Base-by-base conservation (phyloP, 1,140 invertebrate species). In the Scaptomyza montana region DNA sequence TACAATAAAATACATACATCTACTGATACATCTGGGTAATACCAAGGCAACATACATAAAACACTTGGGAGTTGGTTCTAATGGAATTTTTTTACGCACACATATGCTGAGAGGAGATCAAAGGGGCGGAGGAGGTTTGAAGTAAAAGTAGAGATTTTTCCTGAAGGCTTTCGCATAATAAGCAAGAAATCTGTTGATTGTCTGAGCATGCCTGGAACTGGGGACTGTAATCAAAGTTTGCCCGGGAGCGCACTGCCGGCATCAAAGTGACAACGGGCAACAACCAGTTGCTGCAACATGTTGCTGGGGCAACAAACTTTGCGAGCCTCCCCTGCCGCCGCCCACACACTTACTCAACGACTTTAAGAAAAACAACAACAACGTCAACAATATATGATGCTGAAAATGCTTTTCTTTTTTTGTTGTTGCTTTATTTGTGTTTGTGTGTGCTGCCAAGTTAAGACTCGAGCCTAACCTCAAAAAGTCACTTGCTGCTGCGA, bases 181-280 rank as follows among this genome's bases (percentile, higher is more conserved):
- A 77, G 57, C 74, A 69, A 69, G 74, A 77, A 77, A 77, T 74
- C 74, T 74, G 74, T 77, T 77, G 68, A 71, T 75, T 72, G 63
- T 72, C 39, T 66, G 47, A 41, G 53, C 43, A 21, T 39, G n/a
- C 30, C 9, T 25, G 10, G 19, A 39, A 36, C 66, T 57, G 65
- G 53, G 53, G 47, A 74, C 39, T 65, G 54, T 68, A 77, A 77
- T 77, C 74, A 77, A 77, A 77, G 64, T 77, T 77, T 53, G 45
- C 12, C 57, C 39, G 39, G 39, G 12, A 43, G 12, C 7, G n/a
- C 7, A 9, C 9, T 45, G 6, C 6, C 41, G 47, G 21, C 49
- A 67, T 67, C 63, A 72, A 67, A 72, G 63, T 53, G 70, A 76
- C 55, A 68, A 68, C 50, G 59, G 53, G 47, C 55, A 57, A 46